Conservation (phyloP, 2,113 vertebrate genomes). For the Ammodytes marinus region DNA sequence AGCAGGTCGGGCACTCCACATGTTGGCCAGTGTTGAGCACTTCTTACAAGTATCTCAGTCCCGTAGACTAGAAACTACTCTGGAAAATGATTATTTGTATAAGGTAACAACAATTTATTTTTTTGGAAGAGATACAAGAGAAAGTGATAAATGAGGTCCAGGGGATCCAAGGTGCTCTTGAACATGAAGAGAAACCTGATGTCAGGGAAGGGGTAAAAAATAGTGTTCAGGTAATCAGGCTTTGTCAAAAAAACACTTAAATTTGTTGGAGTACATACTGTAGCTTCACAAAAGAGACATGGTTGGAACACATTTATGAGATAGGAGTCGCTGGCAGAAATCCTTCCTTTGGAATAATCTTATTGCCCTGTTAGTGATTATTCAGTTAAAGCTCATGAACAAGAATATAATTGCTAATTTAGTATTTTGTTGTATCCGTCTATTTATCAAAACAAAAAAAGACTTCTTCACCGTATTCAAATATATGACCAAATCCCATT, state of each 20-base stretch:
- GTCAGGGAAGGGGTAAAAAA: background rate
- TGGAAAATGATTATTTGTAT: slow-evolving; percentile 3
- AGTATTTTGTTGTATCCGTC: background rate
- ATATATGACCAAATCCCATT: background rate
- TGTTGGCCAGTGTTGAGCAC: slow-evolving; percentile 35
- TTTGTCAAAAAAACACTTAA: background rate
- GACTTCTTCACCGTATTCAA: too few species aligned
- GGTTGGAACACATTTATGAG: background rate
- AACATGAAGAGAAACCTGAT: background rate
- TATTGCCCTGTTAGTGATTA: background rate
- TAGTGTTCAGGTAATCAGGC: background rate
- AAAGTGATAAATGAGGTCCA: slow-evolving; percentile 12
- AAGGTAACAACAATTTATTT: slow-evolving; percentile 19
- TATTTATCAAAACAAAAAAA: background rate
- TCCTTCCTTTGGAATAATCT: too few species aligned
- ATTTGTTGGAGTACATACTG: background rate
- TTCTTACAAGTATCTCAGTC: slow-evolving; percentile 46
- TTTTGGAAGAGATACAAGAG: slow-evolving; percentile 9
- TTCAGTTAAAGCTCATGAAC: too few species aligned
- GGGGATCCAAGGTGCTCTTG: background rate
- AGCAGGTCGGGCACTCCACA: slow-evolving; percentile 61
- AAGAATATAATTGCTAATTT: background rate
- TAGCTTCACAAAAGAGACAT: background rate
- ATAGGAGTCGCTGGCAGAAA: background rate
- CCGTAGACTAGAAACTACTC: slow-evolving; percentile 2